Evolutionary conservation across 2,797 vertebrate genomes (phyloP), one percentile per base, ranked within the genome.

Genomic region (Ammospiza maritima): DNA sequence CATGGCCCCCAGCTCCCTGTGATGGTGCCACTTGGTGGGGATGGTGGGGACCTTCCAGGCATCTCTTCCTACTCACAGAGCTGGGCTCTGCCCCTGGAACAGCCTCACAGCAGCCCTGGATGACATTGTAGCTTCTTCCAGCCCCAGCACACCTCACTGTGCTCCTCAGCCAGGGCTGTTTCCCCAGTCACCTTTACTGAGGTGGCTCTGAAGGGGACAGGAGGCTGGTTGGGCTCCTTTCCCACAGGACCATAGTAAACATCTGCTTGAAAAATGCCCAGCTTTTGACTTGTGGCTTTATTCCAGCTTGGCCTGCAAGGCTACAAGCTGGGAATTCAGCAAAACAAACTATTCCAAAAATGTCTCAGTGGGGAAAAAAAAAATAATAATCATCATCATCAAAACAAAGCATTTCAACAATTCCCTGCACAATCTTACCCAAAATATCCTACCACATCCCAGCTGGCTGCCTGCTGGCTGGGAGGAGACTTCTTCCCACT

Each of bases 381-480:
- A 8, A 79, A 92, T 44, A 13, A 93, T 62, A 0, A 88, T 69
- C 0, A 91, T 79, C 71, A 74, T 80, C 84, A 88, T 77, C 85
- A 91, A 86, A 95, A 94, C 91, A 96, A 94, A 96, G 85, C 76
- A 70, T 94, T 93, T 94, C 90, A 86, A 94, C 85, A 93, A 90
- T 86, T 93, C 94, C 90, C 93, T 90, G 54, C 32, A 85, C 54
- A 62, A 26, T 56, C 30, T 58, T 93, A 88, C 88, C 75, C 88
- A 60, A 95, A 95, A 94, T 91, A 88, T 40, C 79, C 91, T 44
- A 75, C 51, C 51, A 75, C 75, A 91, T 29, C 91, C 88, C 47
- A 23, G 76, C 45, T 77, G 82, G 57, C 72, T 71, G 80, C 74
- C 74, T 85, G 89, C 48, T 53, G 75, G 58, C 76, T 77, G 82